Evolutionary conservation across 2,888 invertebrate species (phyloP).

Genomic region (Pristionchus fissidentatus): DNA sequence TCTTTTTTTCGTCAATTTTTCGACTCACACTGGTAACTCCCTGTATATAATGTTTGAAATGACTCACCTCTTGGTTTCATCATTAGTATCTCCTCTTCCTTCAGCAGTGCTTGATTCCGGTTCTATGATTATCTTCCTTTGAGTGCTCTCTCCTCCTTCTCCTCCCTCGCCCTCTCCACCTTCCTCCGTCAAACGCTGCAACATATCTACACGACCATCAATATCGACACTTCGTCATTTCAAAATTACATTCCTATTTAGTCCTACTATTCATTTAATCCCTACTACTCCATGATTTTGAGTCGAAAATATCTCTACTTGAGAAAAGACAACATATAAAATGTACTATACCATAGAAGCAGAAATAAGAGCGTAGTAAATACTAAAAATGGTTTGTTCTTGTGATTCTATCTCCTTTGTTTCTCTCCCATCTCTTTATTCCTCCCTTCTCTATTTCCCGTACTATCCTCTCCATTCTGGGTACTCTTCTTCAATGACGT

Average conservation of each 20-base stretch:
- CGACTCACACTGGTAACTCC: no score
- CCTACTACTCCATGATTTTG: no score
- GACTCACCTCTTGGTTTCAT: background rate
- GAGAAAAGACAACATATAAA: no score
- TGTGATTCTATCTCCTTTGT: background rate
- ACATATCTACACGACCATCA: slow-evolving; percentile 8
- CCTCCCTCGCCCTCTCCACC: slow-evolving; percentile 3
- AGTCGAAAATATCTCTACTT: no score
- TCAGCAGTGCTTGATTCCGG: background rate
- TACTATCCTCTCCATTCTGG: background rate
- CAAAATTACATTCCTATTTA: background rate
- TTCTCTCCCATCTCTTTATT: background rate
- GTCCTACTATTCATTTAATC: no score
- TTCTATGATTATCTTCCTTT: background rate
- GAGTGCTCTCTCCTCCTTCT: slow-evolving; percentile 1
- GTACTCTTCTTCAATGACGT: background rate
- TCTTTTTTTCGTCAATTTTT: no score
- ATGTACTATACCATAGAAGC: background rate
- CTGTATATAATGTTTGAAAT: no score
- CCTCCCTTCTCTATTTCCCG: background rate
- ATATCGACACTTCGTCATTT: background rate
- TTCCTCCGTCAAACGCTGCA: slow-evolving; percentile 24
- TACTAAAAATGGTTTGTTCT: background rate
- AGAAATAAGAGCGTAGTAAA: background rate
- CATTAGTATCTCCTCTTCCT: background rate